Conservation (phyloP, 2,888 invertebrate genomes). For the Drosophila gaucha region DNA sequence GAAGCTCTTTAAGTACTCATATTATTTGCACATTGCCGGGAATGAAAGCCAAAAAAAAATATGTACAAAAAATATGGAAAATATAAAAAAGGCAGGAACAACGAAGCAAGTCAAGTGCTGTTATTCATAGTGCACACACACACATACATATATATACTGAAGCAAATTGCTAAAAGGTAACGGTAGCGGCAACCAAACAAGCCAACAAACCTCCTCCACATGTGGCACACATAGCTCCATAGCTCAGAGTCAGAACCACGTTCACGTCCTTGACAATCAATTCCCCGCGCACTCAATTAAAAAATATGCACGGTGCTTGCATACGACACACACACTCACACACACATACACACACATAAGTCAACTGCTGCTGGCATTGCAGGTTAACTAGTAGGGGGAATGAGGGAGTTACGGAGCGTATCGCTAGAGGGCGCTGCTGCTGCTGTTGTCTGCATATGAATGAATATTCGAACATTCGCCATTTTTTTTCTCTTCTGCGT, state of each 20-base stretch:
- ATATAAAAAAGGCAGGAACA: slow-evolving; percentile 30
- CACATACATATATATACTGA: slow-evolving; percentile 17
- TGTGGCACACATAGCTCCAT: slow-evolving; percentile 38
- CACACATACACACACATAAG: slow-evolving; percentile 45
- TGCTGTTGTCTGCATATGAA: slow-evolving; percentile 73
- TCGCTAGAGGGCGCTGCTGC: slow-evolving; percentile 32
- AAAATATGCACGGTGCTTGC: slow-evolving; percentile 75
- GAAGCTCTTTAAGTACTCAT: slow-evolving; percentile 64
- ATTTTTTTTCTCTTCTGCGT: slow-evolving; percentile 35
- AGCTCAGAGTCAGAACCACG: slow-evolving; percentile 62
- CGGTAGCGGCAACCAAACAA: slow-evolving; percentile 67
- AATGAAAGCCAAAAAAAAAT: slow-evolving; percentile 24
- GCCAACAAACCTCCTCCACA: slow-evolving; percentile 42
- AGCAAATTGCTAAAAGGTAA: slow-evolving; percentile 75
- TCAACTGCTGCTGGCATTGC: slow-evolving; percentile 68
- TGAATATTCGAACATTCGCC: slow-evolving; percentile 74
- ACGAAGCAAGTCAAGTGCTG: slow-evolving; percentile 72
- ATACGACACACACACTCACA: slow-evolving; percentile 46
- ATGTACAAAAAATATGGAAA: slow-evolving; percentile 25
- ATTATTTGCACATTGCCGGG: slow-evolving; percentile 66
- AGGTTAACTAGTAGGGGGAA: slow-evolving; percentile 45
- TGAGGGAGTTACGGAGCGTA: slow-evolving; percentile 12
- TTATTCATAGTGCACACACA: slow-evolving; percentile 65
- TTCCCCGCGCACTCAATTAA: slow-evolving; percentile 80
- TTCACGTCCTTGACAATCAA: slow-evolving; percentile 78